A percentile compares a stretch with the other conserved stretches of the same genome.
Evolutionary conservation across 2,888 invertebrate genomes (phyloP).

Genomic region (Eurytoma californica): DNA sequence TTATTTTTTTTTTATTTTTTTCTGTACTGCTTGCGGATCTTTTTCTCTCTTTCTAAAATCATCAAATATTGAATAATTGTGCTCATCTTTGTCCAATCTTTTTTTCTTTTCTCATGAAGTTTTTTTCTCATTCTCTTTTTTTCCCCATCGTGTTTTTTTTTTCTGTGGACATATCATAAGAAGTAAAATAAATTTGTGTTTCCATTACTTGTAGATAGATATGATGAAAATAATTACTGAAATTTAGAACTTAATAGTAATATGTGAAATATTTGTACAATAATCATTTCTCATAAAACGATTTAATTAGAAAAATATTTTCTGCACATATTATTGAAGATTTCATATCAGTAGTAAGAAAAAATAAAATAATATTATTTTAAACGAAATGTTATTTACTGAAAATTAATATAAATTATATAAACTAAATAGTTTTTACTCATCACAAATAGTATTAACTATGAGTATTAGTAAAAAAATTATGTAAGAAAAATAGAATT

Average conservation of each 20-base stretch:
- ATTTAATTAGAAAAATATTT: slow-evolving; percentile 20
- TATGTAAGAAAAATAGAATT: slow-evolving; percentile 17
- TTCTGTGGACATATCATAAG: slow-evolving; percentile 75
- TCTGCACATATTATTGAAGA: slow-evolving; percentile 7
- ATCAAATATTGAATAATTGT: slow-evolving; percentile 73
- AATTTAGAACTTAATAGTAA: slow-evolving; percentile 42
- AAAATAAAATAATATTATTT: slow-evolving; percentile 21
- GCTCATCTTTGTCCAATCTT: slow-evolving; percentile 74
- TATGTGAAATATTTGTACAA: slow-evolving; percentile 41
- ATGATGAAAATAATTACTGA: slow-evolving; percentile 50
- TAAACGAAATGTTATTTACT: slow-evolving; percentile 13
- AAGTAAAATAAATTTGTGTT: slow-evolving; percentile 63
- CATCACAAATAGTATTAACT: slow-evolving; percentile 16
- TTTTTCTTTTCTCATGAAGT: slow-evolving; percentile 60
- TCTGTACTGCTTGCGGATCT: slow-evolving; percentile 57
- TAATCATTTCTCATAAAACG: slow-evolving; percentile 52
- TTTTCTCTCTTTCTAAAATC: slow-evolving; percentile 66
- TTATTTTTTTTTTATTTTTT: slow-evolving; percentile 57
- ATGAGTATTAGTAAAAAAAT: slow-evolving; percentile 18
- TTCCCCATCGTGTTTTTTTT: slow-evolving; percentile 74
- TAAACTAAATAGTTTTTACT: slow-evolving; percentile 3
- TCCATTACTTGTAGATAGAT: slow-evolving; percentile 48
- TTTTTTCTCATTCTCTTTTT: slow-evolving; percentile 67
- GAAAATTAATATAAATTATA: background rate
- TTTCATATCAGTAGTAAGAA: slow-evolving; percentile 9